Evolutionary conservation across 1,140 invertebrate species (phyloP).

Genomic region (Nixonia krombeini): DNA sequence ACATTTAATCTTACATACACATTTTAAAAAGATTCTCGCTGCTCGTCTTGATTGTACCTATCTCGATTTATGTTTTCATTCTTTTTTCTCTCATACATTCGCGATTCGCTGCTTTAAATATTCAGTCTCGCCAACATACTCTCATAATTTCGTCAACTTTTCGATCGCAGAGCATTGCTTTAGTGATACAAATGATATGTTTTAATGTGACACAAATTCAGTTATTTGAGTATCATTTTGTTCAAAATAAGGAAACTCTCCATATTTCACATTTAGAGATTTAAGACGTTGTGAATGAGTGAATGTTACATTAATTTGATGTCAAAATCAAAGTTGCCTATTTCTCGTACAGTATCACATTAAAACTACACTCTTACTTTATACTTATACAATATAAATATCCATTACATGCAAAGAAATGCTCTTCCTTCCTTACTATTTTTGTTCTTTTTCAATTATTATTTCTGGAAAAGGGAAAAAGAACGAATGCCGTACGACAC

Average conservation of each 20-base stretch:
- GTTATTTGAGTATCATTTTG: background rate
- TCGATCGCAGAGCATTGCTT: conserved; percentile 46
- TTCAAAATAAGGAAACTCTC: no score
- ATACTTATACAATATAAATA: conserved; percentile 43
- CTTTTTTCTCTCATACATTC: conserved; percentile 19
- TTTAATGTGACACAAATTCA: background rate
- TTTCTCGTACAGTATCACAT: conserved; percentile 18
- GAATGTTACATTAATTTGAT: no score
- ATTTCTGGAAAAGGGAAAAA: conserved; percentile 35
- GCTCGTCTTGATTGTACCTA: conserved; percentile 41
- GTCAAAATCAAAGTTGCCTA: no score
- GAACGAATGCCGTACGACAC: conserved; percentile 14
- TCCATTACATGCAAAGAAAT: conserved; percentile 50
- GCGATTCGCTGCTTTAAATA: conserved; percentile 31
- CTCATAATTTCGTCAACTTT: conserved; percentile 34
- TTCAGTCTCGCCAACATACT: conserved; percentile 48
- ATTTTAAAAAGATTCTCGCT: conserved; percentile 31
- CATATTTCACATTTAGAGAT: background rate
- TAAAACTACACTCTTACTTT: conserved; percentile 30
- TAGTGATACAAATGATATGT: no score
- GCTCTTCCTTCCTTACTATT: conserved; percentile 22
- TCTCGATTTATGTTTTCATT: no score
- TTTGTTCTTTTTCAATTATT: conserved; percentile 28
- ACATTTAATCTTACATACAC: conserved; percentile 8
- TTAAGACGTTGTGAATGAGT: no score